Evolutionary conservation across 2,888 invertebrate species (phyloP).

Genomic region (Ecdyonurus torrentis): DNA sequence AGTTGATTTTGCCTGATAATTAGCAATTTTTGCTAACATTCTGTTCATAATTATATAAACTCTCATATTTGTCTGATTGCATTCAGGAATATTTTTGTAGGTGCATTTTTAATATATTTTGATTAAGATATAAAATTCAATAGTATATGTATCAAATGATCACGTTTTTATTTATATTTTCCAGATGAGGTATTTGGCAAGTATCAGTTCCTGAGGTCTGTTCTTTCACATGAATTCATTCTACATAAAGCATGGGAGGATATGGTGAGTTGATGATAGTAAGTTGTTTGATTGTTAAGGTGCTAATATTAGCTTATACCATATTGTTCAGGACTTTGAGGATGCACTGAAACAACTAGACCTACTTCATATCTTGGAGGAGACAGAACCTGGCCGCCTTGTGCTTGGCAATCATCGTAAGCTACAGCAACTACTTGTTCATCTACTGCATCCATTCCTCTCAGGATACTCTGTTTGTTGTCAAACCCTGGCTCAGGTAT

Average conservation of each 20-base stretch:
- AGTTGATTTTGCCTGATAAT: no score
- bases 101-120: no score
- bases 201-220: conserved; percentile 31
- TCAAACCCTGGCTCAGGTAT: conserved; percentile 33
- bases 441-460: conserved; percentile 44
- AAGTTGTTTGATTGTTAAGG: no score
- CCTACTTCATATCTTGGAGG: conserved; percentile 22
- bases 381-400: conserved; percentile 20
- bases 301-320: no score
- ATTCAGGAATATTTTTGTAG: no score
- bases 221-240: conserved; percentile 48
- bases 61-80: no score
- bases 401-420: conserved; percentile 28
- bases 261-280: conserved; percentile 27
- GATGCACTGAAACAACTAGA: conserved; percentile 24
- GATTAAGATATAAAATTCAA: no score
- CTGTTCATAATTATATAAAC: no score
- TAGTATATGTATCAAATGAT: no score
- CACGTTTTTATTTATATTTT: no score
- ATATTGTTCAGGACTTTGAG: conserved; percentile 31
- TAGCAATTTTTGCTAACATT: no score
- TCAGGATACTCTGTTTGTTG: conserved; percentile 37
- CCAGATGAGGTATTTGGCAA: conserved; percentile 32
- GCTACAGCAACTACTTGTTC: conserved; percentile 36
- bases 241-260: conserved; percentile 34